Evolutionary conservation across 2,888 invertebrate species (phyloP), one percentile per base, ranked within the genome.

Genomic region (Macaria liturata): DNA sequence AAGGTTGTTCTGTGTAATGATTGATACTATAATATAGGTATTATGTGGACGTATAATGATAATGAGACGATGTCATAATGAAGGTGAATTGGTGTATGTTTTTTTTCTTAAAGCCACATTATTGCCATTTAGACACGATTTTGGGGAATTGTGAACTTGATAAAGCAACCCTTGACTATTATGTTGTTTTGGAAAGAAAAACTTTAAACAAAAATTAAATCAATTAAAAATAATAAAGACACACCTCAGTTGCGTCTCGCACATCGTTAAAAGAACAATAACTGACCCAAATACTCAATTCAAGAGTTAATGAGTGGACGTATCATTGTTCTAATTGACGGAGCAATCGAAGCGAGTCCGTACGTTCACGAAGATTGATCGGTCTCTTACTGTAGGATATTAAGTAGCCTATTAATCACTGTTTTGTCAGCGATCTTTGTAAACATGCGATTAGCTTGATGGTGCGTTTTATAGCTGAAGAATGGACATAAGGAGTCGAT

Each of bases 271-370:
- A 47, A 49, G 51, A 54, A 54, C 56, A 46, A 57, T 54, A 54
- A 53, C 54, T 66, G 59, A 49, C 62, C 66, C 54, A 61, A 59
- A 65, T 65, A 61, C 57, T 64, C 45, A 48, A 56, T 57, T 53
- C 57, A 47, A 59, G 56, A 57, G 50, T 50, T 60, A 63, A 64
- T 55, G 57, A 60, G 62, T 46, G 51, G 52, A 56, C 47, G 40
- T 59, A 62, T 66, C 64, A 64, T 66, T 64, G 61, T 61, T 61
- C 64, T 64, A 68, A 68, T 64, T 66, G 68, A 65, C 54, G 59
- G 43, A 31, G 66, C 57, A 64, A 64, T 63, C 63, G 66, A 68
- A 65, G 63, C 66, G 63, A 56, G 53, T 55, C 20, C 67, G 57
- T 61, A 51, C 7, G 50, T 3, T 55, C 61, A 66, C 64, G 63